Percentiles rank a stretch among this genome's conserved stretches.
Conservation (phyloP, 2,888 invertebrate genomes). For the Selenia dentaria region DNA sequence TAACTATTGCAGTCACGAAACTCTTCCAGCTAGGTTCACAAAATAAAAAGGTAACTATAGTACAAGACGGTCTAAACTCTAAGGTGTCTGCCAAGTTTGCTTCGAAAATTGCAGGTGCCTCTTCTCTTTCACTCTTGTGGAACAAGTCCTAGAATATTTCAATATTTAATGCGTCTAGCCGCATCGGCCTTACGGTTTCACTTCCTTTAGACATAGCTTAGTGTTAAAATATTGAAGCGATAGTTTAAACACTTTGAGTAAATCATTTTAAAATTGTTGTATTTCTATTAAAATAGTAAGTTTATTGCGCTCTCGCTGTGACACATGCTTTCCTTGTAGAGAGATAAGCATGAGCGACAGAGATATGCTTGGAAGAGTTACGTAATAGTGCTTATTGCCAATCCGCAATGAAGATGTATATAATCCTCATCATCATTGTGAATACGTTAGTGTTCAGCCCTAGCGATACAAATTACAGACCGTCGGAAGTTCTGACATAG, state of each 20-base stretch:
- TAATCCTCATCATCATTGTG: too few species aligned
- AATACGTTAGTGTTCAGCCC: too few species aligned
- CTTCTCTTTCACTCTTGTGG: constrained; percentile 34
- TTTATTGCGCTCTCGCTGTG: too few species aligned
- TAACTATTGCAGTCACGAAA: constrained; percentile 34
- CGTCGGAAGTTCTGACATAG: too few species aligned
- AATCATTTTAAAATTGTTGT: constrained; percentile 15
- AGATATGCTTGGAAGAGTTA: too few species aligned
- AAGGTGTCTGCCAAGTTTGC: constrained; percentile 57
- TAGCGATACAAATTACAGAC: too few species aligned
- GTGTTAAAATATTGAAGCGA: constrained; percentile 26
- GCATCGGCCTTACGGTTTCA: constrained; percentile 34
- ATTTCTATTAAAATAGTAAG: too few species aligned
- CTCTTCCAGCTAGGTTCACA: constrained; percentile 35
- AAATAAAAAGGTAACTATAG: constrained; percentile 23
- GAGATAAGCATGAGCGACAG: too few species aligned
- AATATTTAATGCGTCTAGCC: constrained; percentile 61
- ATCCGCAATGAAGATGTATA: too few species aligned
- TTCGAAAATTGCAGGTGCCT: constrained; percentile 54
- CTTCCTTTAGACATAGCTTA: constrained; percentile 37
- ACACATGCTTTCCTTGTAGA: too few species aligned
- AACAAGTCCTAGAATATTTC: constrained; percentile 41
- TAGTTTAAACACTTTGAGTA: background rate
- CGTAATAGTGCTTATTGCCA: too few species aligned
- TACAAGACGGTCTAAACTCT: constrained; percentile 37